These are phyloP conservation scores for Phycodurus eques DNA, from an alignment of 2,113 vertebrate genomes.

Conservation along the genomic window DNA sequence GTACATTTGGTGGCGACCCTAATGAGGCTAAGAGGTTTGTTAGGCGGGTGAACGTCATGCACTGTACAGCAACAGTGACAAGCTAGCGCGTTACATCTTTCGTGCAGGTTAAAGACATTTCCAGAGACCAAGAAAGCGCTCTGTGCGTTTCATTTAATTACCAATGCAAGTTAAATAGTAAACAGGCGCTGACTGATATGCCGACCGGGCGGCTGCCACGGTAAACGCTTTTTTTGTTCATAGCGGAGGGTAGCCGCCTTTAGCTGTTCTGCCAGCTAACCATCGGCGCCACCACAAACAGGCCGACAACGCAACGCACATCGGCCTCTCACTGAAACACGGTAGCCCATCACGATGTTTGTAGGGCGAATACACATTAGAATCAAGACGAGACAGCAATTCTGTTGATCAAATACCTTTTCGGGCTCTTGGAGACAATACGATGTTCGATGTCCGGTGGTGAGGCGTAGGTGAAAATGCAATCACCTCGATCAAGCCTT, in stretches of 20 bases:
- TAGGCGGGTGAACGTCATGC: not conserved
- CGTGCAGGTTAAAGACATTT: not conserved
- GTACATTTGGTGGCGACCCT: not conserved
- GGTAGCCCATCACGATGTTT: not conserved
- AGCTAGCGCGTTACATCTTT: constrained; percentile 19
- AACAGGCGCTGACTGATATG: no score
- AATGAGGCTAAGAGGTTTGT: no score
- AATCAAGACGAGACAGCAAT: not conserved
- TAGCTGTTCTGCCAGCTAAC: constrained; percentile 52
- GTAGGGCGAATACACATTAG: accelerated
- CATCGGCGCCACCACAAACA: constrained; percentile 54
- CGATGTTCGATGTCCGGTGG: constrained; percentile 15
- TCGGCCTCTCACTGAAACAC: constrained; percentile 10
- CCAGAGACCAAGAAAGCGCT: not conserved
- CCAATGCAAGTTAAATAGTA: not conserved
- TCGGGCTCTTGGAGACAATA: constrained; percentile 23
- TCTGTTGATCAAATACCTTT: constrained; percentile 38
- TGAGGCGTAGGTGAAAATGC: constrained; percentile 27
- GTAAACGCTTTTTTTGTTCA: not conserved
- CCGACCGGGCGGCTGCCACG: not conserved
- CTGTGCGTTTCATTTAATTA: not conserved
- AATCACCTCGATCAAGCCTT: constrained; percentile 47
- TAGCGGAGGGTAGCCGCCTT: not conserved
- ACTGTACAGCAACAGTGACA: constrained; percentile 23
- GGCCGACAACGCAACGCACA: constrained; percentile 59